Conservation (phyloP, 2,797 vertebrate species). For the Microchirus variegatus region DNA sequence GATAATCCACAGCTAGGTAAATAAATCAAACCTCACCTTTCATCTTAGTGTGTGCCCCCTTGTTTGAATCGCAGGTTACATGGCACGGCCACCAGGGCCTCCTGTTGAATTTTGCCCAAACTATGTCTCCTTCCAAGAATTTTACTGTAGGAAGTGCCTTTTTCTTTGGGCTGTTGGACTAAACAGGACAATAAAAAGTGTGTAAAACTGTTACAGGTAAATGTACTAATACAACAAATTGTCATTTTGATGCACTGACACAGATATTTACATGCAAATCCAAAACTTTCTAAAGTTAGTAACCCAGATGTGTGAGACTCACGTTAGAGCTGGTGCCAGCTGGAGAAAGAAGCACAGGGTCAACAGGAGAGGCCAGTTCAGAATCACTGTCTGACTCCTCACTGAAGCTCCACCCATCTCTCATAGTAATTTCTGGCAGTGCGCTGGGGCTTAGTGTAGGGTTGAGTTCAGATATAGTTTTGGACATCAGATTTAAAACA, state of each 20-base stretch:
- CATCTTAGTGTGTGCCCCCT: constrained; percentile 91
- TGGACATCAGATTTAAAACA: constrained; percentile 77
- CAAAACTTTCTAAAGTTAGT: constrained; percentile 4
- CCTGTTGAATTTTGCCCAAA: constrained; percentile 98
- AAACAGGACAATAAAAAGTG: constrained; percentile 39
- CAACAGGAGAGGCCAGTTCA: constrained; percentile 70
- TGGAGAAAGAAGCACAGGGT: constrained; percentile 71
- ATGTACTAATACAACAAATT: background rate
- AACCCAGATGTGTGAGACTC: constrained; percentile 43
- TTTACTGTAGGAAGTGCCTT: constrained; percentile 86
- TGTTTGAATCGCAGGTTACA: constrained; percentile 85
- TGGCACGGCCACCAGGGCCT: constrained; percentile 98
- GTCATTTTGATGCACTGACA: background rate
- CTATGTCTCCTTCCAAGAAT: constrained; percentile 91
- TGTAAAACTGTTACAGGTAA: too few species aligned
- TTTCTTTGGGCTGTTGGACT: constrained; percentile 86
- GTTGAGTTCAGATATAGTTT: constrained; percentile 78
- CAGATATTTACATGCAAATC: background rate
- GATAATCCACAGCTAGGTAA: background rate
- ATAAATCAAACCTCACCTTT: constrained; percentile 84
- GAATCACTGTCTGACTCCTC: constrained; percentile 81
- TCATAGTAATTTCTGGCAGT: constrained; percentile 77
- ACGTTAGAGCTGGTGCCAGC: constrained; percentile 78
- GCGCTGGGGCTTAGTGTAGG: constrained; percentile 75
- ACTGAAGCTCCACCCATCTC: constrained; percentile 78